Evolutionary conservation across 2,888 invertebrate species (phyloP), one percentile per base, ranked within the genome.

Genomic region (Drosophila aldrichi): DNA sequence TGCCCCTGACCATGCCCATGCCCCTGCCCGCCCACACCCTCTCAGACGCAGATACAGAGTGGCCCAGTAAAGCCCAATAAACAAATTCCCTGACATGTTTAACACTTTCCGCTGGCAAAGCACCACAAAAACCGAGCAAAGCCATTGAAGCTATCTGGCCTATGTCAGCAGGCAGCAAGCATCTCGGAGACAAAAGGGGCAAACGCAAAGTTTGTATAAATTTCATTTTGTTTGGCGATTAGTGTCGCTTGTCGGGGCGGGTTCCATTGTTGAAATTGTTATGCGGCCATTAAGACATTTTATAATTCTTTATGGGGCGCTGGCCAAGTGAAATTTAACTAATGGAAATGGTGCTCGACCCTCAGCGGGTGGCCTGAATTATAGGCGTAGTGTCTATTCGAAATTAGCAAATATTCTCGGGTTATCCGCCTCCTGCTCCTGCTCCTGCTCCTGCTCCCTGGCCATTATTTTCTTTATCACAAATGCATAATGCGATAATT

Each of bases 181-280:
- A 55, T 66, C 66, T 66, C 44, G 55, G 72, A 78, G 56, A 70
- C 72, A 76, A 79, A 60, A 69, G 58, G 56, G 67, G 46, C 64
- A 74, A 82, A 80, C 70, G 43, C 64, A 74, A 82, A 80, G 70
- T 81, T 88, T 90, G 81, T 87, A 67, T 90, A 90, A 90, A 90
- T 90, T 90, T 86, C 90, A 90, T 91, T 91, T 90, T 79, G 89
- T 82, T 85, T 75, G 77, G 81, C 90, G 90, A 90, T 90, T 91
- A 91, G 91, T 88, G 91, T 90, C 90, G 90, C 86, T 81, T 60
- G 69, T 65, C 54, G 49, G 68, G 70, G 67, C 64, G 69, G 65
- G 51, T 75, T 71, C 79, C 86, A 81, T 89, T 89, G 86, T 87
- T 83, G 74, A 82, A 89, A 89, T 89, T 87, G 88, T 79, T 81